These are phyloP conservation scores for Mizuhopecten yessoensis DNA, from an alignment of 1,140 invertebrate genomes.

Conservation along the genomic window DNA sequence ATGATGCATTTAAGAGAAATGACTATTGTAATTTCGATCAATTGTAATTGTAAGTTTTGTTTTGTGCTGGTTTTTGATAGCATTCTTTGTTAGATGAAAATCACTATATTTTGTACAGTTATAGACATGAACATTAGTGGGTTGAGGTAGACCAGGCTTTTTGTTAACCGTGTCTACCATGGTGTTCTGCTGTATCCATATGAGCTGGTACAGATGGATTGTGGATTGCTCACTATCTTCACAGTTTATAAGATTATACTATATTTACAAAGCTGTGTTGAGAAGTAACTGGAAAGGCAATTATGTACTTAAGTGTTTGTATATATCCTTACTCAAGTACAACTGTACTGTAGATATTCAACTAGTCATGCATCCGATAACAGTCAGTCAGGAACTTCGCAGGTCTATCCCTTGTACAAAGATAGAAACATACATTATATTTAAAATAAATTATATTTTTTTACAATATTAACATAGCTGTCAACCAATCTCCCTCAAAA, in stretches of 20 bases:
- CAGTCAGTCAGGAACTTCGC: neutral
- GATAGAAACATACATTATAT: too few relatives aligned
- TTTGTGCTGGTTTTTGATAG: too few relatives aligned
- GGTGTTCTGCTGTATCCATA: neutral
- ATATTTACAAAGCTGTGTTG: neutral
- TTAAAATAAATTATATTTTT: too few relatives aligned
- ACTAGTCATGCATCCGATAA: neutral
- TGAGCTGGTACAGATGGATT: neutral
- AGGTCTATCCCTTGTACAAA: too few relatives aligned
- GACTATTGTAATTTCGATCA: neutral
- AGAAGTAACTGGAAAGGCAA: conserved; percentile 15
- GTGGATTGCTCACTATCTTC: neutral
- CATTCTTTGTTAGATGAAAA: neutral
- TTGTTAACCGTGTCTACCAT: neutral
- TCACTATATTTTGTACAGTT: neutral
- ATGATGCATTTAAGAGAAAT: too few relatives aligned
- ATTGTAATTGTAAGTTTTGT: neutral
- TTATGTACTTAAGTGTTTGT: conserved; percentile 33
- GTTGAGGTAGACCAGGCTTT: neutral
- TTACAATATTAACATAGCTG: too few relatives aligned
- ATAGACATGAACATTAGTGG: neutral
- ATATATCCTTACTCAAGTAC: neutral
- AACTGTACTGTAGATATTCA: neutral
- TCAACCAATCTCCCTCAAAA: too few relatives aligned
- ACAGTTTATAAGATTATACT: conserved; percentile 30